These are phyloP conservation scores for Dasyprocta punctata DNA, from an alignment of 2,113 vertebrate genomes.

Conservation along the genomic window DNA sequence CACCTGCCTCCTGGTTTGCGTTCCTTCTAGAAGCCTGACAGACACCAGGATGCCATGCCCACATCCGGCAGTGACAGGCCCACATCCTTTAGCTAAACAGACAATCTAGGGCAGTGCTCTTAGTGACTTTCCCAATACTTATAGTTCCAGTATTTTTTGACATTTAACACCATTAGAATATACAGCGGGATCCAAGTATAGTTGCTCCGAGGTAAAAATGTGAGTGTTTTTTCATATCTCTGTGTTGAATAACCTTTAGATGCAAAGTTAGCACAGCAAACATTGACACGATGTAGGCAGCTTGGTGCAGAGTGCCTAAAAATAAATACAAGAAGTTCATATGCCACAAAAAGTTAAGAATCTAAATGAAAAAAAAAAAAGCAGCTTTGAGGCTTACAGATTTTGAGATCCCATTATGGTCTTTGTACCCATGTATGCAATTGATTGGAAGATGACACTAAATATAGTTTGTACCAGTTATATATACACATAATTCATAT, in stretches of 20 bases:
- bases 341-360: slow-evolving; percentile 69
- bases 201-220: slow-evolving; percentile 80
- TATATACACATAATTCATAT: background rate
- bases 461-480: background rate
- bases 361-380: slow-evolving; percentile 74
- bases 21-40: slow-evolving; percentile 72
- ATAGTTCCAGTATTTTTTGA: slow-evolving; percentile 72
- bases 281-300: slow-evolving; percentile 80
- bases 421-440: slow-evolving; percentile 29
- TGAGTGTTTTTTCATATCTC: slow-evolving; percentile 80
- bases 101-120: slow-evolving; percentile 60
- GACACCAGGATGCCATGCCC: slow-evolving; percentile 44
- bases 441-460: slow-evolving; percentile 48
- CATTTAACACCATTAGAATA: slow-evolving; percentile 81
- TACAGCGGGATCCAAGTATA: slow-evolving; percentile 79
- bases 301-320: slow-evolving; percentile 81
- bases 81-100: slow-evolving; percentile 57
- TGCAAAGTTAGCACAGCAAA: slow-evolving; percentile 84
- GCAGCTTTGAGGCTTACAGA: slow-evolving; percentile 71
- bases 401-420: slow-evolving; percentile 51
- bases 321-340: slow-evolving; percentile 85
- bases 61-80: slow-evolving; percentile 60
- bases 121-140: slow-evolving; percentile 20
- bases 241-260: slow-evolving; percentile 86
- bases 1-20: background rate